Base-by-base conservation (phyloP, 2,888 invertebrate genomes). In the Macrosoma leucophasiata region DNA sequence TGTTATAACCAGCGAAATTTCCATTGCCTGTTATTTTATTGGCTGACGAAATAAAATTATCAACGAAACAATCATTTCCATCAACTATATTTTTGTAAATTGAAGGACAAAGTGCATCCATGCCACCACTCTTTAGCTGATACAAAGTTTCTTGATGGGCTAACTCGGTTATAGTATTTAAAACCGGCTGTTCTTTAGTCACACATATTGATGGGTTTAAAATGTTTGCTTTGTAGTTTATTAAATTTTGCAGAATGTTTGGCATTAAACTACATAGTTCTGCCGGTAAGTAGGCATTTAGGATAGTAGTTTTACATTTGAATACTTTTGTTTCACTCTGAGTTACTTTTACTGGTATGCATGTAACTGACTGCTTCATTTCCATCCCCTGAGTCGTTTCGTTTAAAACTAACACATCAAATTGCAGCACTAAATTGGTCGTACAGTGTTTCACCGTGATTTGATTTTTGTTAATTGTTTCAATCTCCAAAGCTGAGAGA, bases 181-280 rank as follows among this genome's bases (percentile, higher is more conserved):
- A 36, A 9, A 48, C 37, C 1, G 50, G 44, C 8, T 51, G 46
- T 4, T 44, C 37, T 34, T 55, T 62, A 26, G 48, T 45, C 20
- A 51, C 19, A 14, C 41, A 10, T 14, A 47, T 17, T 19, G 49
- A 36, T 13, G n/a, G n/a, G n/a, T n/a, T n/a, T n/a, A n/a, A n/a
- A n/a, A n/a, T n/a, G n/a, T n/a, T n/a, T n/a, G n/a, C n/a, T n/a
- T n/a, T n/a, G n/a, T n/a, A n/a, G n/a, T 66, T 48, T 12, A 58
- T 38, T 31, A 72, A 50, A n/a, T 51, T 56, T 13, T 41, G 46
- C 41, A 81, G 58, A 42, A 79, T 56, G 46, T 55, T 65, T 7
- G 82, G 82, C 29, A 82, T 39, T 36, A 81, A 60, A 35, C 59
- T 71, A 34, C 82, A 82, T 31, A 82, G 50, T 39, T 79, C 74